A percentile compares a stretch with the other conserved stretches of the same genome.
These are phyloP conservation scores for Hoplias malabaricus DNA, from an alignment of 2,113 vertebrate species.

Conservation along the genomic window DNA sequence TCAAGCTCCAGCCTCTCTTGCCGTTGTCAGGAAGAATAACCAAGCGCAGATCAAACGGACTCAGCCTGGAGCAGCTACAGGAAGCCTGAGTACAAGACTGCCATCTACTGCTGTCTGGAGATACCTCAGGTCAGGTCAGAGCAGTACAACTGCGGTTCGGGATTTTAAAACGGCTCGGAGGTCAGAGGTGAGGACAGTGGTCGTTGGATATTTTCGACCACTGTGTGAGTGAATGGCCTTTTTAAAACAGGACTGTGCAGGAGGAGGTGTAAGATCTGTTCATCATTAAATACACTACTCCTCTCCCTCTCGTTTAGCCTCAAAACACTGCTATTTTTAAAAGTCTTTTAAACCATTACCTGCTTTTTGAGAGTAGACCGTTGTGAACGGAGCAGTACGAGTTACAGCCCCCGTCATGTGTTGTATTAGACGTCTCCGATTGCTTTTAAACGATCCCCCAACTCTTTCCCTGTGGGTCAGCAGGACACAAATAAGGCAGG, in stretches of 20 bases:
- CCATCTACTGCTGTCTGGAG: conserved; percentile 48
- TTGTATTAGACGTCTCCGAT: too few species aligned
- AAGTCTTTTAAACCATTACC: not conserved
- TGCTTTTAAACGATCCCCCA: too few species aligned
- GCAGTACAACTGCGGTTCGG: not conserved
- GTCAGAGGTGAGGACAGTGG: too few species aligned
- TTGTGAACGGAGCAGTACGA: not conserved
- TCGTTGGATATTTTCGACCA: too few species aligned
- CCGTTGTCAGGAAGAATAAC: not conserved
- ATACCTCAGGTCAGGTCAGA: conserved; percentile 8
- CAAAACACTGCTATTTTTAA: too few species aligned
- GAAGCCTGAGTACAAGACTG: conserved; percentile 50
- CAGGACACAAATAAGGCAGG: not conserved
- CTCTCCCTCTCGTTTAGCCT: too few species aligned
- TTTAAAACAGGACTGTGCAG: too few species aligned
- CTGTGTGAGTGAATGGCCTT: too few species aligned
- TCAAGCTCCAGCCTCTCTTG: not conserved
- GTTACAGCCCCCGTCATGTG: not conserved
- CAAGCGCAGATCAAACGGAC: conserved; percentile 10
- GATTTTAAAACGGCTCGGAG: not conserved
- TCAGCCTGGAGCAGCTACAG: not conserved
- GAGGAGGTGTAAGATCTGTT: too few species aligned
- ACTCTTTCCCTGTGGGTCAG: not conserved
- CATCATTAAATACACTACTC: too few species aligned
- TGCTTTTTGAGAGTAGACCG: not conserved